These are phyloP conservation scores for Philaethria dido DNA, from an alignment of 2,888 invertebrate species.

Conservation along the genomic window DNA sequence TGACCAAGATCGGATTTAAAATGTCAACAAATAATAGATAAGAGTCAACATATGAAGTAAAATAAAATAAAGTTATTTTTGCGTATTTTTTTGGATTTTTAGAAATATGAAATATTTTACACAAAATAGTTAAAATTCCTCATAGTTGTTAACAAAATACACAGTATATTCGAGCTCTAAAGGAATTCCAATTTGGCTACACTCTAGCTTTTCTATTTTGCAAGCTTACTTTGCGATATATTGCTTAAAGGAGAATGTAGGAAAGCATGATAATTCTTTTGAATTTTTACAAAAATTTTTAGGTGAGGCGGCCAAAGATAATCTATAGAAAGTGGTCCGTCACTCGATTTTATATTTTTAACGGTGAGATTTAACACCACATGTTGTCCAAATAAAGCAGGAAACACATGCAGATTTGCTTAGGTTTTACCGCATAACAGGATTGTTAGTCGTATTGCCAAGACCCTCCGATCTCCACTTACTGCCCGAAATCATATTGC, in stretches of 20 bases:
- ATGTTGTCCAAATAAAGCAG: not conserved
- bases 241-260: not conserved
- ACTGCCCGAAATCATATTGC: too few species aligned
- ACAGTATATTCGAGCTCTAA: not conserved
- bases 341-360: too few species aligned
- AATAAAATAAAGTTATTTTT: not conserved
- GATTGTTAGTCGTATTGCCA: too few species aligned
- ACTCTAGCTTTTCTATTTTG: conserved; percentile 3
- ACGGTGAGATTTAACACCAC: too few species aligned
- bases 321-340: too few species aligned
- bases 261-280: not conserved
- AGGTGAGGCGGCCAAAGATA: not conserved
- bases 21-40: not conserved
- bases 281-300: not conserved
- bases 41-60: too few species aligned
- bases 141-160: conserved; percentile 1
- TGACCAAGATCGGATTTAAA: not conserved
- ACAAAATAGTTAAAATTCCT: conserved; percentile 1
- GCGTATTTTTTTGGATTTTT: not conserved
- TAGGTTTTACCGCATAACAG: too few species aligned
- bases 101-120: conserved; percentile 4
- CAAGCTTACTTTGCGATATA: not conserved
- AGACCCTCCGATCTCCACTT: too few species aligned
- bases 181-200: conserved; percentile 22
- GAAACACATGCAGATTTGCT: too few species aligned